Conservation (phyloP, 2,888 invertebrate species). For the Panzeria rudis region DNA sequence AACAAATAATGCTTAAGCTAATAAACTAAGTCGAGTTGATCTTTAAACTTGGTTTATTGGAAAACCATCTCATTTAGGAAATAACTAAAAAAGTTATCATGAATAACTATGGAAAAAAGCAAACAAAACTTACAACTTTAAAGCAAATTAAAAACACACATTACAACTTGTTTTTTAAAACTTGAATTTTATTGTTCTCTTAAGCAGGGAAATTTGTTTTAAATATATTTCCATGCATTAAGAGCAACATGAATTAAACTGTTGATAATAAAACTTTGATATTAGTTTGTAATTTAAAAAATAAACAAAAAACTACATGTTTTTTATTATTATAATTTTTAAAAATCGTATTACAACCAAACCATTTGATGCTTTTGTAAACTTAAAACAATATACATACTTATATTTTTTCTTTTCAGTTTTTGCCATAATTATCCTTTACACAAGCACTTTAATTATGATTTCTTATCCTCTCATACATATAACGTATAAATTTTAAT, state of each 20-base stretch:
- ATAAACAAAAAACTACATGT: slow-evolving; percentile 31
- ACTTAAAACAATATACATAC: background rate
- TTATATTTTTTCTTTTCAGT: slow-evolving; percentile 7
- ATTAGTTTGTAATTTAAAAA: slow-evolving; percentile 79
- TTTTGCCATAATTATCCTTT: slow-evolving; percentile 7
- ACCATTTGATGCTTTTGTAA: background rate
- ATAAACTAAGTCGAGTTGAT: slow-evolving; percentile 42
- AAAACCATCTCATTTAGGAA: background rate
- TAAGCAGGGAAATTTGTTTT: background rate
- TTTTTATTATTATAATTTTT: slow-evolving; percentile 46
- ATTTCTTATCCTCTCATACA: background rate
- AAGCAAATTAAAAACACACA: slow-evolving; percentile 50
- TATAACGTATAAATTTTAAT: background rate
- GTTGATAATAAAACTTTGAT: slow-evolving; percentile 82
- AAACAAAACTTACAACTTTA: slow-evolving; percentile 32
- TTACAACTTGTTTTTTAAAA: slow-evolving; percentile 47
- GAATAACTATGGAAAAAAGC: slow-evolving; percentile 40
- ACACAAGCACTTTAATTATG: background rate
- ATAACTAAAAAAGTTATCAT: background rate
- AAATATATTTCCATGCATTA: background rate
- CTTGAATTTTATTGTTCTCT: slow-evolving; percentile 65
- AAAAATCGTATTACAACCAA: slow-evolving; percentile 39
- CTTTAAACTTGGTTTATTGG: slow-evolving; percentile 47
- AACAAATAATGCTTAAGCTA: slow-evolving; percentile 54
- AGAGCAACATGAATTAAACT: slow-evolving; percentile 78